Percentiles rank a stretch among this genome's conserved stretches.
Evolutionary conservation across 2,888 invertebrate genomes (phyloP).

Genomic region (Philereme transversata): DNA sequence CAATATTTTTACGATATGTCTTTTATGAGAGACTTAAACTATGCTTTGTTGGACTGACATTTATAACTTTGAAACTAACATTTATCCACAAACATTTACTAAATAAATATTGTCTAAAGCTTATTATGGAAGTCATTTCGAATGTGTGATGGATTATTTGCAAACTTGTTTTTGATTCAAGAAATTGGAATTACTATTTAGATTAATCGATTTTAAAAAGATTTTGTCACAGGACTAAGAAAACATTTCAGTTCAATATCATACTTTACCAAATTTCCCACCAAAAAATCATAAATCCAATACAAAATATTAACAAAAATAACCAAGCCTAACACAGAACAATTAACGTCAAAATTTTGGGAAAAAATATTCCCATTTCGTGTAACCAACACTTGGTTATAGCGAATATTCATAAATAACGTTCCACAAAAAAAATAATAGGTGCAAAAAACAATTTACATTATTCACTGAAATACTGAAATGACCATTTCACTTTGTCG

Average conservation of each 20-base stretch:
- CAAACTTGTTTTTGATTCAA: neutral
- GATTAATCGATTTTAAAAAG: neutral
- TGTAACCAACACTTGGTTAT: neutral
- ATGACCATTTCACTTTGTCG: neutral
- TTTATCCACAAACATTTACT: neutral
- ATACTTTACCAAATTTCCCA: neutral
- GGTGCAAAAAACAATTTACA: neutral
- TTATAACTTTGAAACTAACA: neutral
- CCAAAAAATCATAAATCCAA: neutral
- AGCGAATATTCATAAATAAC: neutral
- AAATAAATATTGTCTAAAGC: neutral
- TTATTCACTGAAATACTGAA: neutral
- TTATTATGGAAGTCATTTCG: neutral
- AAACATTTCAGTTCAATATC: neutral
- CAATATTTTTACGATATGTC: constrained; percentile 5
- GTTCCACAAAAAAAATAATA: neutral
- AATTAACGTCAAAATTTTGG: neutral
- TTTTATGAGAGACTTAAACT: constrained; percentile 5
- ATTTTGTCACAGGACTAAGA: neutral
- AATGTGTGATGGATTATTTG: neutral
- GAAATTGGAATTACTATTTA: neutral
- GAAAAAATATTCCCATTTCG: neutral
- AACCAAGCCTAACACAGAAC: neutral
- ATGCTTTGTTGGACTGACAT: neutral
- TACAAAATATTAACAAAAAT: neutral